These are phyloP conservation scores for Buathra laborator DNA, from an alignment of 2,888 invertebrate species.

Conservation along the genomic window DNA sequence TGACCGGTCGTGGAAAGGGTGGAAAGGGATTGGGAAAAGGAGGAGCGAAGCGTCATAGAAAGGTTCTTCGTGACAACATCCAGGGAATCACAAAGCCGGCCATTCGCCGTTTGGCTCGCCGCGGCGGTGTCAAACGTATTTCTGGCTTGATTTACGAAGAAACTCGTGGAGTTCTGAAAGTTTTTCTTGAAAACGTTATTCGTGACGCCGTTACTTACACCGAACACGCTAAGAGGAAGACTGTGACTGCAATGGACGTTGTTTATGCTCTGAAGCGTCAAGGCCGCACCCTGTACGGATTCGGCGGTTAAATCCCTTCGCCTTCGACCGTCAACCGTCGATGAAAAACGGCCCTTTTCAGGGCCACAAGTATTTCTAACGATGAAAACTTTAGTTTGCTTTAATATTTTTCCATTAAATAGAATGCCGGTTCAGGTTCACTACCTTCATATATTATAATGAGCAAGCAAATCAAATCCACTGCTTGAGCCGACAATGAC, in stretches of 20 bases:
- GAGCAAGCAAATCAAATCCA: too few species aligned
- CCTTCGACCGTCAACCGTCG: not conserved
- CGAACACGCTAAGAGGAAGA: too few species aligned
- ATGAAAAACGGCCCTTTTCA: slow-evolving; percentile 13
- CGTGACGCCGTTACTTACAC: too few species aligned
- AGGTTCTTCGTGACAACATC: slow-evolving; percentile 78
- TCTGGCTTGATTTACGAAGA: slow-evolving; percentile 93
- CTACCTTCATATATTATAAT: too few species aligned
- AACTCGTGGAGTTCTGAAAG: slow-evolving; percentile 91
- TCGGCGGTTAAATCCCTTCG: slow-evolving; percentile 87
- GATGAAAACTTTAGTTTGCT: too few species aligned
- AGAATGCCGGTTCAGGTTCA: too few species aligned
- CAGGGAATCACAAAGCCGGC: slow-evolving; percentile 92
- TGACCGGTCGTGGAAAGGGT: slow-evolving; percentile 94
- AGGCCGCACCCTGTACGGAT: slow-evolving; percentile 86
- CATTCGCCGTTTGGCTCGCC: slow-evolving; percentile 87
- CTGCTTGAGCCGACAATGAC: too few species aligned
- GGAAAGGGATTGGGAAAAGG: slow-evolving; percentile 93
- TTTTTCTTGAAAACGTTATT: slow-evolving; percentile 87
- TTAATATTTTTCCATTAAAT: too few species aligned
- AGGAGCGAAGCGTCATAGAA: slow-evolving; percentile 93
- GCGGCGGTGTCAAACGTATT: slow-evolving; percentile 90
- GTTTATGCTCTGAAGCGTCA: too few species aligned
- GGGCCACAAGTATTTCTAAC: too few species aligned
- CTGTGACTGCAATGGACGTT: too few species aligned